These are phyloP conservation scores for Phyto melanocephala DNA, from an alignment of 2,888 invertebrate species.

Conservation along the genomic window DNA sequence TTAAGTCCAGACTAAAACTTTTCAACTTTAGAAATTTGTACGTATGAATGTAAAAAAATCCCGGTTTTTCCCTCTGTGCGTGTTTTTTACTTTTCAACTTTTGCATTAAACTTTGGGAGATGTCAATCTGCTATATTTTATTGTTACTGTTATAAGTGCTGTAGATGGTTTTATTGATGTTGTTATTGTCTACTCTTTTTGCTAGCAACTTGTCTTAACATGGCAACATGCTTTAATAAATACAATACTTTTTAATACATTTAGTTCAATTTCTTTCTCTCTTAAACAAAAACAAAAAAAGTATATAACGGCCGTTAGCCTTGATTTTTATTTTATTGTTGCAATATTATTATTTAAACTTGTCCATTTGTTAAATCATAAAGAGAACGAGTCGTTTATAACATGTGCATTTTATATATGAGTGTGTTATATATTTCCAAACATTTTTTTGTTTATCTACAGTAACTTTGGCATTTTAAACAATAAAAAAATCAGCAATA, in stretches of 20 bases:
- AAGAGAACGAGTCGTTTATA: conserved; percentile 19
- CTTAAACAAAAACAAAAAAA: too few species aligned
- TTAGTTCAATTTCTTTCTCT: conserved; percentile 30
- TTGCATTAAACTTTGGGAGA: conserved; percentile 28
- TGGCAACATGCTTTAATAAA: neutral
- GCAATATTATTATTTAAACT: conserved; percentile 34
- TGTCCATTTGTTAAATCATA: conserved; percentile 42
- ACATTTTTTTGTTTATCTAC: neutral
- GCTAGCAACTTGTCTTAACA: neutral
- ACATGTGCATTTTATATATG: neutral
- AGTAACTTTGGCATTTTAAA: conserved; percentile 52
- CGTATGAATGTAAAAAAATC: neutral
- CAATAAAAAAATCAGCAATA: conserved; percentile 32
- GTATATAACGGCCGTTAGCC: conserved; percentile 55
- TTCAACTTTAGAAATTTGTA: conserved; percentile 26
- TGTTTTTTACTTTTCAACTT: conserved; percentile 10
- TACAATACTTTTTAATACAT: neutral
- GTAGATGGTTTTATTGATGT: neutral
- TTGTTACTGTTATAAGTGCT: neutral
- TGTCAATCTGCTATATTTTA: conserved; percentile 31
- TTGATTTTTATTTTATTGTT: conserved; percentile 56
- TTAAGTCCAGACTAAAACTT: conserved; percentile 12
- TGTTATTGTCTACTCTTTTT: neutral
- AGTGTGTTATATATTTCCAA: neutral
- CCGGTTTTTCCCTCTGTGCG: conserved; percentile 5